Evolutionary conservation across 2,113 vertebrate species (phyloP).

Genomic region (Rhombomys opimus): DNA sequence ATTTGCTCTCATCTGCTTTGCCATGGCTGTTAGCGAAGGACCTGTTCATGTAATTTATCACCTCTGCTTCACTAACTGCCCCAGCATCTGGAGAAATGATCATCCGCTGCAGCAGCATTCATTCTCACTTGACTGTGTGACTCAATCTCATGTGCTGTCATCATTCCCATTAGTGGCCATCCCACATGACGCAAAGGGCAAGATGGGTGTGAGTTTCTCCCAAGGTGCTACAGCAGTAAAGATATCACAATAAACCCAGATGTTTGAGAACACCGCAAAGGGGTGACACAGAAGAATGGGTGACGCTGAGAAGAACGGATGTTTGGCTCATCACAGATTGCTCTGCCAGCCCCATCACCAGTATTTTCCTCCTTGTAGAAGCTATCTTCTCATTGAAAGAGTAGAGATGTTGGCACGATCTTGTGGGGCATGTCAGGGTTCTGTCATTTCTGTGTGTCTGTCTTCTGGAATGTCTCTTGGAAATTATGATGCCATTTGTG

Average conservation of each 20-base stretch:
- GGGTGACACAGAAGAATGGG: background rate
- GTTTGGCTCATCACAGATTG: background rate
- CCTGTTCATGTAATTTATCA: background rate
- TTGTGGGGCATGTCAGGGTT: constrained; percentile 34
- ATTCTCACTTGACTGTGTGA: constrained; percentile 15
- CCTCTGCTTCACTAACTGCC: background rate
- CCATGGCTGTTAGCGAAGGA: background rate
- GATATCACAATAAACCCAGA: constrained; percentile 23
- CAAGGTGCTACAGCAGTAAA: constrained; percentile 33
- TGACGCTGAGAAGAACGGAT: background rate
- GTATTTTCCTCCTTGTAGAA: background rate
- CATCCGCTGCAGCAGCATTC: background rate
- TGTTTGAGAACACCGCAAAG: background rate
- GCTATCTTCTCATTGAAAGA: constrained; percentile 40
- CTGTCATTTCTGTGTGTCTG: constrained; percentile 50
- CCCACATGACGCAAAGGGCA: constrained; percentile 54
- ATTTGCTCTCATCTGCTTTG: background rate
- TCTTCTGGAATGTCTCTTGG: constrained; percentile 69
- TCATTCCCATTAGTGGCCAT: constrained; percentile 41
- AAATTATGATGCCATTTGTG: constrained; percentile 70
- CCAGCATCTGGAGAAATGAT: constrained; percentile 51
- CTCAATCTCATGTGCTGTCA: constrained; percentile 50
- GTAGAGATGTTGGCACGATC: background rate
- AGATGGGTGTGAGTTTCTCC: constrained; percentile 23
- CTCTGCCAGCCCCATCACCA: background rate